Evolutionary conservation across 2,113 vertebrate genomes (phyloP).

Genomic region (Chamaetylas fuelleborni): DNA sequence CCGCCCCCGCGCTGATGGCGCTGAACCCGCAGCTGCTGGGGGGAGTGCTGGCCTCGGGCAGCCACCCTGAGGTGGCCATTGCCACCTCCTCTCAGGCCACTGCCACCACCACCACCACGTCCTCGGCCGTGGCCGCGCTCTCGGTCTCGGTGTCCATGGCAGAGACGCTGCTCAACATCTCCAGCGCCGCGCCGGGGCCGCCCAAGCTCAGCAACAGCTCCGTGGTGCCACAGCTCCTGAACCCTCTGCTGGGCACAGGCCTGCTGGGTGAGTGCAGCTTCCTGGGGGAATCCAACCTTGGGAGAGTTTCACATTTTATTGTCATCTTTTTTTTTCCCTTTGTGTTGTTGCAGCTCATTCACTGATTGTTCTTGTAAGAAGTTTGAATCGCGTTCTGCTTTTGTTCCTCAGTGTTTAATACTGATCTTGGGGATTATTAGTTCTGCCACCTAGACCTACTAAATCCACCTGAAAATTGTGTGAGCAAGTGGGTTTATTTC

Average conservation of each 20-base stretch:
- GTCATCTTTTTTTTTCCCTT: constrained; percentile 42
- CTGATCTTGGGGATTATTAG: constrained; percentile 4
- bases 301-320: constrained; percentile 44
- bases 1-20: constrained; percentile 80
- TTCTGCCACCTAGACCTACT: constrained; percentile 57
- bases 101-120: constrained; percentile 89
- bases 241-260: constrained; percentile 82
- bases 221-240: constrained; percentile 83
- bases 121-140: constrained; percentile 85
- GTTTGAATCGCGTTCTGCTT: background rate
- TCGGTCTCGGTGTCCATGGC: constrained; percentile 84
- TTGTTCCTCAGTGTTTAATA: background rate
- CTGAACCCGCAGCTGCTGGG: constrained; percentile 85
- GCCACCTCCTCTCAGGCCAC: constrained; percentile 90
- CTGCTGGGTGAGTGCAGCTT: constrained; percentile 78
- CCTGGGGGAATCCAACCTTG: background rate
- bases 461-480: background rate
- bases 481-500: constrained; percentile 14
- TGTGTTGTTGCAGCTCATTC: background rate
- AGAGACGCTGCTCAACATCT: constrained; percentile 80
- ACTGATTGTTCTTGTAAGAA: background rate
- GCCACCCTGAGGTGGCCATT: constrained; percentile 89
- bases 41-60: constrained; percentile 76
- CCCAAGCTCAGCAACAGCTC: constrained; percentile 77
- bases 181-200: constrained; percentile 73